Evolutionary conservation across 1,140 invertebrate genomes (phyloP).

Genomic region (Trinorchestia longiramus): DNA sequence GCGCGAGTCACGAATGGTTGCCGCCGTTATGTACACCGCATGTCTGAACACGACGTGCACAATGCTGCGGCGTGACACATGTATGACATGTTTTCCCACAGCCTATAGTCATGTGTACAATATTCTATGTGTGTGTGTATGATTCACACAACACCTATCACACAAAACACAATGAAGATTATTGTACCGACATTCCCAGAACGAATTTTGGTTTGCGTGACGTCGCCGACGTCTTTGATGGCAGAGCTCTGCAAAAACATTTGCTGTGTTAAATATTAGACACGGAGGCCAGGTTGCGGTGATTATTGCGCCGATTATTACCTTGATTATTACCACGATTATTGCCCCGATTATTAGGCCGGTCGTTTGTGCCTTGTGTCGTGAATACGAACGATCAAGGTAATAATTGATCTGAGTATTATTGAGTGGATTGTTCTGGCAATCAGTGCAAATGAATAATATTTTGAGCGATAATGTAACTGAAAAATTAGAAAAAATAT

Average conservation of each 20-base stretch:
- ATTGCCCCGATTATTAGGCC: neutral
- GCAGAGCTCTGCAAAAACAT: neutral
- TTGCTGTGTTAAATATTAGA: neutral
- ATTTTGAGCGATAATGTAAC: too few species aligned
- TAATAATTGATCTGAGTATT: too few species aligned
- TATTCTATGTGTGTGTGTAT: neutral
- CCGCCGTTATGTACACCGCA: neutral
- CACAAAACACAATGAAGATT: neutral
- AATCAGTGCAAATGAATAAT: too few species aligned
- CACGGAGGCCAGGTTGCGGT: neutral
- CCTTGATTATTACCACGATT: too few species aligned
- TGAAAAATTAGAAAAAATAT: too few species aligned
- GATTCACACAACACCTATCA: neutral
- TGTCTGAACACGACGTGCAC: neutral
- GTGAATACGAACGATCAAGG: too few species aligned
- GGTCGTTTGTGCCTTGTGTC: neutral
- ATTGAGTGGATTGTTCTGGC: too few species aligned
- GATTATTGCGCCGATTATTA: neutral
- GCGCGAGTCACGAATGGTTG: neutral
- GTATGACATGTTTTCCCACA: slow-evolving; percentile 7
- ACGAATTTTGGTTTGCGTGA: neutral
- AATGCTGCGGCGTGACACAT: neutral
- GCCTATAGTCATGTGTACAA: neutral
- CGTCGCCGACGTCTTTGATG: neutral
- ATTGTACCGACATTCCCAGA: neutral